Base-by-base conservation (phyloP, 1,140 invertebrate species). In the Sarcophaga peregrina region DNA sequence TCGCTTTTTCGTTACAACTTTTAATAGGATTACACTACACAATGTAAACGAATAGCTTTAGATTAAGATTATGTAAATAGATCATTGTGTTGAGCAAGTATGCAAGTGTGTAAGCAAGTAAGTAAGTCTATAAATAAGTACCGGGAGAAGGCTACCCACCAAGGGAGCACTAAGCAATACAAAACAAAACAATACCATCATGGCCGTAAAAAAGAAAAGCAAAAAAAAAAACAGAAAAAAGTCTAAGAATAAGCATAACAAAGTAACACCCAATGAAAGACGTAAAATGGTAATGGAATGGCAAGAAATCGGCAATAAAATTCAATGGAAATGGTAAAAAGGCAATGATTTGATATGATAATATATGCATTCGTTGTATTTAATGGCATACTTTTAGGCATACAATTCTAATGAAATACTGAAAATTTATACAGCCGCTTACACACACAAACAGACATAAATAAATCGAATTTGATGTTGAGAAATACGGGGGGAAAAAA, bases 61-160 rank as follows among this genome's bases (percentile, higher is more conserved):
- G 75, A 78, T 78, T 78, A 78, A 78, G 75, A 78, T 78, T 78
- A 78, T 78, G 75, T 78, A 78, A 78, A 78, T 78, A 78, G 75
- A 78, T 78, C 75, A 78, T 78, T 78, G 75, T 78, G 47, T 78
- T 78, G 50, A 78, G 17, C 50, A 50, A 68, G 17, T 68, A 68
- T 68, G 62, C 17, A 68, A 20, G 25, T 37, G 25, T 37, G 25
- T 37, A 37, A 37, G 25, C 25, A 37, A 37, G 25, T 37, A 37
- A 37, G 25, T 37, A 37, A 37, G 25, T 37, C 1, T 37, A 37
- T 37, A 37, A 37, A 37, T 37, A 37, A 37, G 25, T 37, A 37
- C 25, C 25, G 4, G 25, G 25, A 4, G 25, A 37, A 37, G 4
- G 25, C 25, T 37, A 37, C 25, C 25, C 1, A 37, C 25, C 25